Evolutionary conservation across 2,797 vertebrate species (phyloP).

Genomic region (Macroramphosus scolopax): DNA sequence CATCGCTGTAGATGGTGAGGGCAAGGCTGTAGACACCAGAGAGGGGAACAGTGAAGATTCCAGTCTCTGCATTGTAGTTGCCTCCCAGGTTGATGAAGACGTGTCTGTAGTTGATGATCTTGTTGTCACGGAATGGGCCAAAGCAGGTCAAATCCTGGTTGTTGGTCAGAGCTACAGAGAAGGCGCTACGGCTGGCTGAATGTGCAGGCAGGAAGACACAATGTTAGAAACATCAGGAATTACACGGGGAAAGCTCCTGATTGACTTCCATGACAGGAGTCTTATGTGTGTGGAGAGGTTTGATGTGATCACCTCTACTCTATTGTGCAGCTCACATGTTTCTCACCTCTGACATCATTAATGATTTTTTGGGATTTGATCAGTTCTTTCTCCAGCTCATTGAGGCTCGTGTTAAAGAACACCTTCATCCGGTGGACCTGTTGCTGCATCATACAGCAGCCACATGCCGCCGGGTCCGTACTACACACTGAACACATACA

Average conservation of each 20-base stretch:
- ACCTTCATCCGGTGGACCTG: constrained; percentile 47
- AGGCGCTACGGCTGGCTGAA: constrained; percentile 63
- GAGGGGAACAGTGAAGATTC: constrained; percentile 52
- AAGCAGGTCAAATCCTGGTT: constrained; percentile 17
- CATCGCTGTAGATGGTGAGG: constrained; percentile 61
- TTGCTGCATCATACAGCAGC: constrained; percentile 70
- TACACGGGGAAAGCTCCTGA: too few species aligned
- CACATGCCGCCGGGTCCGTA: constrained; percentile 51
- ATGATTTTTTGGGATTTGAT: constrained; percentile 21
- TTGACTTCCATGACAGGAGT: too few species aligned
- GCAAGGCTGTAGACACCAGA: constrained; percentile 65
- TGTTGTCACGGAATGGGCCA: constrained; percentile 30
- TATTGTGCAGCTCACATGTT: background rate
- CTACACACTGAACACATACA: constrained; percentile 49
- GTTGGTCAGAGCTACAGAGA: constrained; percentile 63
- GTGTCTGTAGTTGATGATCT: constrained; percentile 35
- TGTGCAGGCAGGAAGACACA: too few species aligned
- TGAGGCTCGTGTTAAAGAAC: constrained; percentile 55
- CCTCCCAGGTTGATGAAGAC: constrained; percentile 60
- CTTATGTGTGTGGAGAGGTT: too few species aligned
- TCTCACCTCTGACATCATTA: constrained; percentile 54
- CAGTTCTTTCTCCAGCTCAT: constrained; percentile 32
- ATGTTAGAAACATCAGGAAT: background rate
- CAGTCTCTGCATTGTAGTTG: constrained; percentile 36
- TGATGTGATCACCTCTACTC: too few species aligned